These are phyloP conservation scores for Plutomurus gul DNA, from an alignment of 1,140 invertebrate species.

Conservation along the genomic window DNA sequence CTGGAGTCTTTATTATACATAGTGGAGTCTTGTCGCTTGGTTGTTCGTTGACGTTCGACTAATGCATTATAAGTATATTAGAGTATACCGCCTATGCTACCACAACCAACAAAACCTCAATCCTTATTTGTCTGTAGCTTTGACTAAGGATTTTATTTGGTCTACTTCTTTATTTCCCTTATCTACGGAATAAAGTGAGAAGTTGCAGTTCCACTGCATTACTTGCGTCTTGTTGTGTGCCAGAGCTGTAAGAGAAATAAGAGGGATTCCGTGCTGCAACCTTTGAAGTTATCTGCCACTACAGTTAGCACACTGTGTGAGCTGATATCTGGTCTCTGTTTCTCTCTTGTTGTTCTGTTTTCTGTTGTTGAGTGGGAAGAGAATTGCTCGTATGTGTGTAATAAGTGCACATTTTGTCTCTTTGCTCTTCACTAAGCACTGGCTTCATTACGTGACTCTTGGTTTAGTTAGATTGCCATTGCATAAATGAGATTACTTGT, in stretches of 20 bases:
- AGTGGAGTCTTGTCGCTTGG: too few relatives aligned
- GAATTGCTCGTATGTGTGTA: not conserved
- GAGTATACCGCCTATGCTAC: too few relatives aligned
- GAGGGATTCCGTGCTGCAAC: too few relatives aligned
- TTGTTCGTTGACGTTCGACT: too few relatives aligned
- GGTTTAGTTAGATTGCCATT: constrained; percentile 22
- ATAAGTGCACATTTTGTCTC: constrained; percentile 5
- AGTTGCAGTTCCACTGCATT: not conserved
- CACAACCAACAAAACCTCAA: not conserved
- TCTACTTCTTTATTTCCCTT: not conserved
- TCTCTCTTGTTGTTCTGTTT: too few relatives aligned
- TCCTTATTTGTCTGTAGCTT: not conserved
- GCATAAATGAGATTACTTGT: constrained; percentile 16
- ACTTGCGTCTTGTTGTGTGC: not conserved
- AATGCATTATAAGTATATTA: too few relatives aligned
- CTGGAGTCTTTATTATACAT: too few relatives aligned
- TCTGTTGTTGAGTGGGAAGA: too few relatives aligned
- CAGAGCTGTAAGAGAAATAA: too few relatives aligned
- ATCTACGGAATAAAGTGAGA: not conserved
- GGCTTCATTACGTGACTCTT: constrained; percentile 20
- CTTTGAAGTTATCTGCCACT: too few relatives aligned
- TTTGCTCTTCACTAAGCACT: constrained; percentile 1
- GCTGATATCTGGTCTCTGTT: too few relatives aligned
- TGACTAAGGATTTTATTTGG: not conserved
- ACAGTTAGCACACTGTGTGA: too few relatives aligned